Conservation (phyloP, 1,140 invertebrate genomes). For the Stratiolaelaps scimitus region DNA sequence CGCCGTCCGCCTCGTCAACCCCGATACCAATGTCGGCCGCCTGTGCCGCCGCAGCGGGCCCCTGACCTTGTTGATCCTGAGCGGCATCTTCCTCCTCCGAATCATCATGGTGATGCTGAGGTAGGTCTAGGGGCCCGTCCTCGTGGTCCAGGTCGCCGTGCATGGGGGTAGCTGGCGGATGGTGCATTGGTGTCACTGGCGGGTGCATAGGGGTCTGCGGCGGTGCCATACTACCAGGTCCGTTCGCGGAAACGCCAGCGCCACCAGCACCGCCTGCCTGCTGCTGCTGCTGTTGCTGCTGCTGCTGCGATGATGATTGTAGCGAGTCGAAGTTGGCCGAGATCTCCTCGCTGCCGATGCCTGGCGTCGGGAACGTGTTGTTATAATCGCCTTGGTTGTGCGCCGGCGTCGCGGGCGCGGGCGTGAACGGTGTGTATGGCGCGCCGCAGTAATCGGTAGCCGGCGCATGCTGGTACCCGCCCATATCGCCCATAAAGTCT, state of each 20-base stretch:
- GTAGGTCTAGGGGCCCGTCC: neutral
- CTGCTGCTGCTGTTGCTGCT: neutral
- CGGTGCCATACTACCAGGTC: constrained; percentile 30
- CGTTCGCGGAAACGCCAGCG: constrained; percentile 32
- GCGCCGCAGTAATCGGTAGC: neutral
- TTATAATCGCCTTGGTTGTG: constrained; percentile 17
- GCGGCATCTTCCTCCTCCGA: constrained; percentile 10
- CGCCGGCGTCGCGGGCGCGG: constrained; percentile 9
- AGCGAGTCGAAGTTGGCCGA: constrained; percentile 29
- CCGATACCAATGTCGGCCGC: too few relatives aligned
- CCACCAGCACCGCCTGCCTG: constrained; percentile 33
- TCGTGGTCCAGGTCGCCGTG: constrained; percentile 36
- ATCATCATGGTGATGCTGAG: constrained; percentile 28
- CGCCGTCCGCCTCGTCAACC: too few relatives aligned
- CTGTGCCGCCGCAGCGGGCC: neutral
- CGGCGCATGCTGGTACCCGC: constrained; percentile 14
- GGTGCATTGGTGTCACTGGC: constrained; percentile 30
- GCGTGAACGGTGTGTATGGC: constrained; percentile 12
- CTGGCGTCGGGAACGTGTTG: constrained; percentile 12
- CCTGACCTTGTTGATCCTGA: neutral
- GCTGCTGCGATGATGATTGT: constrained; percentile 33
- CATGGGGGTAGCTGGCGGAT: constrained; percentile 37
- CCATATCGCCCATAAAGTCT: constrained; percentile 19
- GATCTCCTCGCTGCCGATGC: constrained; percentile 5
- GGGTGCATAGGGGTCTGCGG: constrained; percentile 33